Base-by-base conservation (phyloP, 2,888 invertebrate species). In the Erynnis tages region DNA sequence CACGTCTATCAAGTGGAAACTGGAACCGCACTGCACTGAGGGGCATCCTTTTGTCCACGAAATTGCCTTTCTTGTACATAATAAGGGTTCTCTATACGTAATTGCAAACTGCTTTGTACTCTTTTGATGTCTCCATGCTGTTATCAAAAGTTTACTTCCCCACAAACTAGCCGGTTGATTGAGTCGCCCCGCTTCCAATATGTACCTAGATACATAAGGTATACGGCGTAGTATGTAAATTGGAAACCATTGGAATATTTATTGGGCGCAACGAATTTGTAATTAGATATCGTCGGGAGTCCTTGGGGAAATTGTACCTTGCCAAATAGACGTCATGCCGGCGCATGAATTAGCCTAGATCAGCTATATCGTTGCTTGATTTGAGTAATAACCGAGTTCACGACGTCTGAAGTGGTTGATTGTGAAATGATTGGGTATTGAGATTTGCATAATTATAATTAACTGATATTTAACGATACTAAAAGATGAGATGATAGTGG, bases 1-100 rank as follows among this genome's bases (percentile, higher is more conserved):
- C 73, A 70, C 63, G 64, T 68, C 71, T 71, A 71, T 79, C 83
- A 74, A 69, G 73, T 78, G 78, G 80, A 82, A 88, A 88, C 80
- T 87, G 83, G 74, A 83, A 83, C 79, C 71, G 61, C 61, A 64
- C 55, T 58, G 54, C 63, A 66, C 69, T 65, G 67, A 69, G 77
- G 76, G 84, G 76, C 73, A 69, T 72, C 76, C 84, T 82, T 84
- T 88, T 89, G 86, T 88, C 83, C 82, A 65, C 76, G 58, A 85
- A 88, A 89, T 89, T 84, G 83, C 84, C 82, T 84, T 82, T 78
- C 75, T 76, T 77, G 78, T 70, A 73, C 76, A 70, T 85, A 86
- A 84, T 85, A 86, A 81, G 82, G 82, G 73, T 76, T 76, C 13
- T 76, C 77, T 71, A 67, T 64, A 86, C 84, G 85, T 86, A 70